A percentile compares a stretch with the other conserved stretches of the same genome.
phyloP scores from a whole-genome alignment of 2,888 invertebrate species.

The Coelogynopora nodosa region DNA sequence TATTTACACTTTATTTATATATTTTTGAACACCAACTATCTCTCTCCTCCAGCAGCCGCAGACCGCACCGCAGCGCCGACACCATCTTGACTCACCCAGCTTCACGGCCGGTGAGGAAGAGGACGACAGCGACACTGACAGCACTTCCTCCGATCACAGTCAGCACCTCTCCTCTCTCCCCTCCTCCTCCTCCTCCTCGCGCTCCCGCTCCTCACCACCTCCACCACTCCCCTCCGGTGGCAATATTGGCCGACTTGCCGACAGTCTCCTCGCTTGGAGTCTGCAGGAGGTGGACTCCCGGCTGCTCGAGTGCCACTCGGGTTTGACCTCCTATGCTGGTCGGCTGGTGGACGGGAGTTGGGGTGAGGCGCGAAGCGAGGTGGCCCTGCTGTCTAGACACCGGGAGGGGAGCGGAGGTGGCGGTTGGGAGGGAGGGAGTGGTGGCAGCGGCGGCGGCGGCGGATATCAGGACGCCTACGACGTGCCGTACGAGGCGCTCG shows the following conservation, averaged over 20 bases:
- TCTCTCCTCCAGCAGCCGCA: neutral
- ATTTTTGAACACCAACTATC: too few species aligned
- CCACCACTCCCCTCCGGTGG: neutral
- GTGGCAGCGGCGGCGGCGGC: neutral
- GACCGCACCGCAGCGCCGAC: neutral
- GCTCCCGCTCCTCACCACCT: neutral
- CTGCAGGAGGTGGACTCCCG: neutral
- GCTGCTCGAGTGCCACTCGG: neutral
- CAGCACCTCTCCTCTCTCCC: neutral
- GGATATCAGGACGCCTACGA: neutral
- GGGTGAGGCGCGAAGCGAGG: neutral
- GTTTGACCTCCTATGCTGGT: neutral
- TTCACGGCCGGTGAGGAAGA: neutral
- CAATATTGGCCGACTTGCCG: neutral
- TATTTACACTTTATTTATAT: too few species aligned
- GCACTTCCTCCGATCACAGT: neutral
- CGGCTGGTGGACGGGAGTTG: neutral
- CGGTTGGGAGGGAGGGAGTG: neutral
- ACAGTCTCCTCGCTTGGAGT: neutral
- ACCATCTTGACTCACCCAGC: neutral
- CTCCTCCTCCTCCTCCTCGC: neutral
- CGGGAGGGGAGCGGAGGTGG: neutral
- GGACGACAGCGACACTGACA: neutral
- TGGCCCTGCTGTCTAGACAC: neutral
- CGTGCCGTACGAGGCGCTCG: neutral